Evolutionary conservation across 1,140 invertebrate genomes (phyloP).

Genomic region (Aphaenogaster rudis): DNA sequence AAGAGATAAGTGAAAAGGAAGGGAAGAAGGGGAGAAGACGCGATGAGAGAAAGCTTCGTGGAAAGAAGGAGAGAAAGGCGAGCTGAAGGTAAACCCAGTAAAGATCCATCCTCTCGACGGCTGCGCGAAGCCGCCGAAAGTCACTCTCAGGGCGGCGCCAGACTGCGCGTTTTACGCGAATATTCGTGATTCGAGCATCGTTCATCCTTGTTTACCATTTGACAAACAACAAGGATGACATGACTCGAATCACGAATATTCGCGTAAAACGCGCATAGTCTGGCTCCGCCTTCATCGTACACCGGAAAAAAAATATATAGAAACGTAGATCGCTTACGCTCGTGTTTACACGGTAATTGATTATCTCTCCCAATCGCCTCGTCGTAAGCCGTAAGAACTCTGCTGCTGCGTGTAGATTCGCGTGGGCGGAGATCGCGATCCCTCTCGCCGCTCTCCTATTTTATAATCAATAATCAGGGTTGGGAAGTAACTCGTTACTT

Average conservation of each 20-base stretch:
- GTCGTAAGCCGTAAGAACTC: background rate
- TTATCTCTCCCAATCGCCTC: background rate
- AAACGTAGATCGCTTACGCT: constrained; percentile 28
- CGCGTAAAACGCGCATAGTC: no score
- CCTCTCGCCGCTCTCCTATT: background rate
- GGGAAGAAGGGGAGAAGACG: background rate
- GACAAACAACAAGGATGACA: no score
- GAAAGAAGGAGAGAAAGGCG: background rate
- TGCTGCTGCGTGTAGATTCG: constrained; percentile 44
- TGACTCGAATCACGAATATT: no score
- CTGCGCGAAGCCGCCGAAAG: constrained; percentile 7
- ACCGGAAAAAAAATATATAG: constrained; percentile 29
- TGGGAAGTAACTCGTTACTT: no score
- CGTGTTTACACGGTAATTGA: constrained; percentile 27
- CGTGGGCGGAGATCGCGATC: constrained; percentile 10
- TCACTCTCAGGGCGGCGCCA: background rate
- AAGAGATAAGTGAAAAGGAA: constrained; percentile 2
- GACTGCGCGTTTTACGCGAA: no score
- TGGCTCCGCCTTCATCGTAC: background rate
- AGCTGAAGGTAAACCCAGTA: constrained; percentile 28
- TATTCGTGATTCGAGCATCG: no score
- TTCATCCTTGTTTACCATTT: no score
- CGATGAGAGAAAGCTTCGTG: background rate
- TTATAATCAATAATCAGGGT: background rate
- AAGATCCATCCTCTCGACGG: constrained; percentile 23